Conservation (phyloP, 2,113 vertebrate genomes). For the Suricata suricatta region DNA sequence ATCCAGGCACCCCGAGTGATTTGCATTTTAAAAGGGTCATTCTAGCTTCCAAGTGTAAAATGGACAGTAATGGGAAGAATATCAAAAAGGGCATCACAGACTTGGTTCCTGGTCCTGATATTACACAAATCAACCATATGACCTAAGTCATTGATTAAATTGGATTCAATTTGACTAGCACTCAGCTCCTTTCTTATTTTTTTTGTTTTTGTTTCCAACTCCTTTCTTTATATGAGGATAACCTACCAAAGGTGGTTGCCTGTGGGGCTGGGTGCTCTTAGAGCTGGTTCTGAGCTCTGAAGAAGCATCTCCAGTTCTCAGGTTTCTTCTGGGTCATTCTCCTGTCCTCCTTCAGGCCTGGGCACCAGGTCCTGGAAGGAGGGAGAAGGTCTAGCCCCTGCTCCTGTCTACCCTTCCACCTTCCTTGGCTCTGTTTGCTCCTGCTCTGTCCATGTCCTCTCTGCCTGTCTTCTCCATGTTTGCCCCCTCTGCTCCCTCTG, state of each 20-base stretch:
- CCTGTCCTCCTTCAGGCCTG: not conserved
- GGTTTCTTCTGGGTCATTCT: not conserved
- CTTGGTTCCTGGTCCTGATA: not conserved
- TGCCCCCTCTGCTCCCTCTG: not conserved
- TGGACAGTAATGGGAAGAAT: not conserved
- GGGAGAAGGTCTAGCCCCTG: not conserved
- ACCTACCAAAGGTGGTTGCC: not conserved
- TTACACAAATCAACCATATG: not conserved
- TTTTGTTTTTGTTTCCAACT: too few relatives aligned
- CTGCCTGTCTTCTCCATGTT: not conserved
- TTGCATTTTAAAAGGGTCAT: not conserved
- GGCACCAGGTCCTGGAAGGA: too few relatives aligned
- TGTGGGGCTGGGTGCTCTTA: not conserved
- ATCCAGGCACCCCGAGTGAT: too few relatives aligned
- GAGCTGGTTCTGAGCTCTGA: not conserved
- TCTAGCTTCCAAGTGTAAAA: not conserved
- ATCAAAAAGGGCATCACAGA: not conserved
- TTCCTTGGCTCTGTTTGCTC: not conserved
- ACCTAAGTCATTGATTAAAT: not conserved
- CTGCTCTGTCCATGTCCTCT: not conserved
- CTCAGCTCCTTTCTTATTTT: not conserved
- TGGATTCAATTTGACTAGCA: not conserved
- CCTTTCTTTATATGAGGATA: not conserved
- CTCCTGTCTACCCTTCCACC: not conserved
- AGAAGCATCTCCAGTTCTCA: not conserved